A percentile compares a stretch with the other conserved stretches of the same genome.
These are phyloP conservation scores for Drosophila fuyamai DNA, from an alignment of 1,140 invertebrate species.

Conservation along the genomic window DNA sequence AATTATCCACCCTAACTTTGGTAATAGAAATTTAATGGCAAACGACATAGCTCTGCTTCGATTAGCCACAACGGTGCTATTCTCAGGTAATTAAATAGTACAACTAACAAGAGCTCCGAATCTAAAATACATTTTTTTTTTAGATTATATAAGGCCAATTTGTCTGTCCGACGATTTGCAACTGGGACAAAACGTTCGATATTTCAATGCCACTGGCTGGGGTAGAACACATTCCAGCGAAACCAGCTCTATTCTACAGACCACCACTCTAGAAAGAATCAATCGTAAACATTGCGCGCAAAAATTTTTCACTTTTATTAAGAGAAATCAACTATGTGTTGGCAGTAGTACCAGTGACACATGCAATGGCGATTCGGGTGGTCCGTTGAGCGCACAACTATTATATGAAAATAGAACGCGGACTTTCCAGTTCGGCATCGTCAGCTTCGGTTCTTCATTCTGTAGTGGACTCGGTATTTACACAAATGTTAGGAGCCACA, in stretches of 20 bases:
- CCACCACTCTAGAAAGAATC: background rate
- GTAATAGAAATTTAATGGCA: fast-evolving
- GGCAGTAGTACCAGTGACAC: background rate
- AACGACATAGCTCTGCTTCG: background rate
- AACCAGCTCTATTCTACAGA: background rate
- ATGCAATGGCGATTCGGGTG: background rate
- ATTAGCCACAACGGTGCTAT: background rate
- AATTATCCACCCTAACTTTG: background rate
- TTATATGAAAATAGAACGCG: background rate
- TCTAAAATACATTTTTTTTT: background rate
- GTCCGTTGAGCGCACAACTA: background rate
- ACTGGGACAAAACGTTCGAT: background rate
- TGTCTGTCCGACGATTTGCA: background rate
- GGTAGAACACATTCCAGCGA: background rate
- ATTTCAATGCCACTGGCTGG: background rate
- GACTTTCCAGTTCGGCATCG: background rate
- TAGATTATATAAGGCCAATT: background rate
- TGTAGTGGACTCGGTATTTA: background rate
- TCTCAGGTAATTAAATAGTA: background rate
- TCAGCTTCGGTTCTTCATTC: background rate
- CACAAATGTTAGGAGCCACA: background rate
- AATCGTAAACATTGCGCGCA: background rate
- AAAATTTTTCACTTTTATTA: fast-evolving
- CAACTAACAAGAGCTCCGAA: background rate
- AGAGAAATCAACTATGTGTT: background rate